Evolutionary conservation across 2,888 invertebrate species (phyloP).

Genomic region (Epirrita christyi): DNA sequence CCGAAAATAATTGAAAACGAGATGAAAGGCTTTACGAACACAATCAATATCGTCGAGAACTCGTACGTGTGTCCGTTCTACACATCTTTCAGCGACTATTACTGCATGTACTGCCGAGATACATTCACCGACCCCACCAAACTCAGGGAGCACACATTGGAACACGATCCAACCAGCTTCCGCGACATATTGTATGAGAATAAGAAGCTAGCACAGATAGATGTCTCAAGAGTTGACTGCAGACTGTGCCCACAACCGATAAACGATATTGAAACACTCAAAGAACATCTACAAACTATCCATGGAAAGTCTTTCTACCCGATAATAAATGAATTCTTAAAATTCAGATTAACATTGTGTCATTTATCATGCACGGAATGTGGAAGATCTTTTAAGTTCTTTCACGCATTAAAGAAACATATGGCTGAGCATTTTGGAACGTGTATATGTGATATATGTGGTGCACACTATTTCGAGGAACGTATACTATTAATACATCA

Average conservation of each 20-base stretch:
- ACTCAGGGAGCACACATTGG: conserved; percentile 61
- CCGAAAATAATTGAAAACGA: conserved; percentile 54
- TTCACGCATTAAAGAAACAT: conserved; percentile 70
- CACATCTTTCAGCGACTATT: conserved; percentile 66
- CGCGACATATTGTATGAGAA: conserved; percentile 50
- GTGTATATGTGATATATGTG: conserved; percentile 70
- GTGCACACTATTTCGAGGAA: conserved; percentile 75
- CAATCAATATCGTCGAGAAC: conserved; percentile 60
- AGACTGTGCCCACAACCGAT: conserved; percentile 60
- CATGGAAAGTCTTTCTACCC: conserved; percentile 57
- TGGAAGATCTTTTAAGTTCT: conserved; percentile 55
- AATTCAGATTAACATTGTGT: conserved; percentile 59
- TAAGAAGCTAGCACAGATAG: conserved; percentile 62
- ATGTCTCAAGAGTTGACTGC: conserved; percentile 64
- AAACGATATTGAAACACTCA: conserved; percentile 55
- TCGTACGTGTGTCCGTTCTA: conserved; percentile 71
- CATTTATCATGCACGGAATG: conserved; percentile 64
- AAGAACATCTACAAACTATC: conserved; percentile 52
- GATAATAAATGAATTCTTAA: conserved; percentile 61
- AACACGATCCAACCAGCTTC: conserved; percentile 61
- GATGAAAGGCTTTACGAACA: conserved; percentile 54
- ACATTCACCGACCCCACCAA: conserved; percentile 65
- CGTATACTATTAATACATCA: conserved; percentile 74
- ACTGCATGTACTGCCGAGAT: conserved; percentile 66
- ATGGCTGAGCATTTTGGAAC: conserved; percentile 75